A percentile compares a stretch with the other conserved stretches of the same genome.
phyloP scores from a whole-genome alignment of 2,888 invertebrate species.

The Xanthorhoe spadicearia region DNA sequence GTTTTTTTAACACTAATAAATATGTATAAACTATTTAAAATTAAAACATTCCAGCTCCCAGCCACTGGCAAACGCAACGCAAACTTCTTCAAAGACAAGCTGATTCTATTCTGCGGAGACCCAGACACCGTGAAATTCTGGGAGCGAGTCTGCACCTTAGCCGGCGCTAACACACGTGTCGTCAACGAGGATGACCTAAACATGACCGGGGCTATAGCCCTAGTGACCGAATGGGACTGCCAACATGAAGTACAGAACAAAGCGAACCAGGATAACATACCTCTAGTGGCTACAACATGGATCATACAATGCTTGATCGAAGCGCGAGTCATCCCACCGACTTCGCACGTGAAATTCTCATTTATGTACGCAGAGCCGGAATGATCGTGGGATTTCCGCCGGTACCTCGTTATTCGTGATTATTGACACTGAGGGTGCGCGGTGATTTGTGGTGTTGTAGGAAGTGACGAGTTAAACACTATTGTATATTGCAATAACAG shows the following conservation, averaged over 20 bases:
- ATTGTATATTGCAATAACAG: too few relatives aligned
- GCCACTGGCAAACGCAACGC: slow-evolving; percentile 64
- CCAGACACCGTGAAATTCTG: slow-evolving; percentile 84
- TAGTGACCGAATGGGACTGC: slow-evolving; percentile 87
- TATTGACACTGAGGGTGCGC: slow-evolving; percentile 69
- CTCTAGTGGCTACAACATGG: slow-evolving; percentile 88
- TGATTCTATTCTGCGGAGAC: slow-evolving; percentile 79
- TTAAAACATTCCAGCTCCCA: slow-evolving; percentile 56
- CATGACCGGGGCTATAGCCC: slow-evolving; percentile 74
- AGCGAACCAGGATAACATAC: slow-evolving; percentile 85
- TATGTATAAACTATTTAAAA: background rate
- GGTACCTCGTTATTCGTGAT: slow-evolving; percentile 81
- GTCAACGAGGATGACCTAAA: slow-evolving; percentile 79
- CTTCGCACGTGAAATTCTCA: slow-evolving; percentile 81
- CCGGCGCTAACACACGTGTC: slow-evolving; percentile 80
- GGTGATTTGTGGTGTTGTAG: slow-evolving; percentile 34
- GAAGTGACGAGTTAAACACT: background rate
- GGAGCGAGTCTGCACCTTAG: slow-evolving; percentile 85
- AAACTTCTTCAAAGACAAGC: slow-evolving; percentile 79
- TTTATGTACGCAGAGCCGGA: slow-evolving; percentile 82
- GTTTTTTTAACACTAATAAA: too few relatives aligned
- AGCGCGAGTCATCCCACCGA: slow-evolving; percentile 79
- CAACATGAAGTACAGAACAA: slow-evolving; percentile 82
- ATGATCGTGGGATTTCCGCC: slow-evolving; percentile 82
- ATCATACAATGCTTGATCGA: slow-evolving; percentile 88